phyloP scores from a whole-genome alignment of 2,113 vertebrate genomes.

The Steatornis caripensis region DNA sequence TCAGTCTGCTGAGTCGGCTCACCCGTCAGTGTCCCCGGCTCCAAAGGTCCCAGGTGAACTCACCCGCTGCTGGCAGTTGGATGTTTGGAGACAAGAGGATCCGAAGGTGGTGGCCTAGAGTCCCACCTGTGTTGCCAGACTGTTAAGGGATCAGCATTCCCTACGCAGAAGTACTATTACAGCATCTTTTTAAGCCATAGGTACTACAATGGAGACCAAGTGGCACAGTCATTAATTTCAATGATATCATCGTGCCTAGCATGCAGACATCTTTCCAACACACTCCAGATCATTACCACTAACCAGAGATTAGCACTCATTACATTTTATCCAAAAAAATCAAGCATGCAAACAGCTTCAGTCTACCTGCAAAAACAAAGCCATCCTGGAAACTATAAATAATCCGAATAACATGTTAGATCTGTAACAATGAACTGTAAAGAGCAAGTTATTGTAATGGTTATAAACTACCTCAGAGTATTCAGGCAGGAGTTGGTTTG shows the following conservation, averaged over 20 bases:
- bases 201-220: constrained; percentile 58
- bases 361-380: constrained; percentile 68
- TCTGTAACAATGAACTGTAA: neutral
- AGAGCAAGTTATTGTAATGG: neutral
- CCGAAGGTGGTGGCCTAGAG: too few species aligned
- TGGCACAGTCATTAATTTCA: constrained; percentile 64
- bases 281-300: constrained; percentile 65
- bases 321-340: constrained; percentile 54
- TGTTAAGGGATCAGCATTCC: neutral
- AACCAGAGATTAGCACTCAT: constrained; percentile 59
- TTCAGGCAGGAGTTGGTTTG: neutral
- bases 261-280: constrained; percentile 31
- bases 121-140: too few species aligned
- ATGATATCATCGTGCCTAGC: constrained; percentile 49
- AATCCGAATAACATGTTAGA: neutral
- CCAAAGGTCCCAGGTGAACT: too few species aligned
- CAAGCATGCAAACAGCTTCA: constrained; percentile 63
- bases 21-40: too few species aligned
- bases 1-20: too few species aligned
- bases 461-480: neutral
- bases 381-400: neutral
- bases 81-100: too few species aligned
- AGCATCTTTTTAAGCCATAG: neutral
- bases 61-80: too few species aligned
- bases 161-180: neutral